phyloP scores from a whole-genome alignment of 2,888 invertebrate species.

The Ligdia adustata region DNA sequence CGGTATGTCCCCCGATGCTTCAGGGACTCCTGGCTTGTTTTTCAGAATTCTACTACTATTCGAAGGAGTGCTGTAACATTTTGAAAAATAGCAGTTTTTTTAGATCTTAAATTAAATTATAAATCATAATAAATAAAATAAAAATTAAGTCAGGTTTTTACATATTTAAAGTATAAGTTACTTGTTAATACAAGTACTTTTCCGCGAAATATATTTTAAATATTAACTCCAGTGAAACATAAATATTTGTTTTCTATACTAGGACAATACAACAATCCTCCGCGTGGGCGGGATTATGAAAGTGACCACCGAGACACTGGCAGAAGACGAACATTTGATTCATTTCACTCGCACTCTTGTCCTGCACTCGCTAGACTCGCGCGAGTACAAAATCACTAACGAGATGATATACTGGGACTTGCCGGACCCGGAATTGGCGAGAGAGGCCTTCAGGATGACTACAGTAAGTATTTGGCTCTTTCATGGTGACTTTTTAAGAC shows the following conservation, averaged over 20 bases:
- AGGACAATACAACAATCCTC: constrained; percentile 78
- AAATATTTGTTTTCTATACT: constrained; percentile 4
- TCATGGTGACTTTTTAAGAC: too few species aligned
- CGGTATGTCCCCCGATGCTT: too few species aligned
- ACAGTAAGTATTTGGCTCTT: constrained; percentile 64
- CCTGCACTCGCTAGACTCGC: constrained; percentile 65
- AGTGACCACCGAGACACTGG: constrained; percentile 77
- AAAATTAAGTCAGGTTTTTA: too few species aligned
- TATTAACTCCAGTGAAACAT: too few species aligned
- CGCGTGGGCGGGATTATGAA: constrained; percentile 87
- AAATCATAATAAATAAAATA: too few species aligned
- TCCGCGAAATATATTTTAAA: too few species aligned
- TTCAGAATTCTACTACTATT: too few species aligned
- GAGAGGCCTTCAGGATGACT: constrained; percentile 55
- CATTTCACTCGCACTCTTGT: constrained; percentile 85
- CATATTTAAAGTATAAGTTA: neutral
- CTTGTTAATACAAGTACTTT: too few species aligned
- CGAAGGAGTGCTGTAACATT: too few species aligned
- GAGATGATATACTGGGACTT: constrained; percentile 86
- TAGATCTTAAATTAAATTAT: too few species aligned
- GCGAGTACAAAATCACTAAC: constrained; percentile 86
- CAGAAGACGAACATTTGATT: constrained; percentile 75
- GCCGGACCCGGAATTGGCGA: constrained; percentile 66
- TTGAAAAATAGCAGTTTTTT: too few species aligned
- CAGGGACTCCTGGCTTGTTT: too few species aligned